These are phyloP conservation scores for Lota lota DNA, from an alignment of 2,113 vertebrate species.

Conservation along the genomic window DNA sequence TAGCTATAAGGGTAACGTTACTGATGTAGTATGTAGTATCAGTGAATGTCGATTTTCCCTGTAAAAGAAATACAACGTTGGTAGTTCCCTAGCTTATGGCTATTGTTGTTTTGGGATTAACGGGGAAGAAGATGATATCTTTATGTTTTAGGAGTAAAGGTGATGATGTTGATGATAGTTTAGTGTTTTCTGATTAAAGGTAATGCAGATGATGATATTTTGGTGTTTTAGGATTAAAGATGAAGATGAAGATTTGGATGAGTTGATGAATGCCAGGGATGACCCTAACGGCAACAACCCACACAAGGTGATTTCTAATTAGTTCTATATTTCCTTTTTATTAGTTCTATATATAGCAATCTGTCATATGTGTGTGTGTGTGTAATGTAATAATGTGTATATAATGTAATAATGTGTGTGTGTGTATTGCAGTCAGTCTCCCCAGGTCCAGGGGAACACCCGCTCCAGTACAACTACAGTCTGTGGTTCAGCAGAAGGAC, in stretches of 20 bases:
- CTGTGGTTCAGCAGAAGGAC: constrained; percentile 76
- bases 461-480: constrained; percentile 75
- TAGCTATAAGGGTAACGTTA: too few species aligned
- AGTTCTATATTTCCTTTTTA: background rate
- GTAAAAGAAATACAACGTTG: too few species aligned
- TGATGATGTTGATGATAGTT: background rate
- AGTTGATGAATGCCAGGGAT: background rate
- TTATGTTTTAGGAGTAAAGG: background rate
- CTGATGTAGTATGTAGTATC: too few species aligned
- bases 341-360: background rate
- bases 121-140: too few species aligned
- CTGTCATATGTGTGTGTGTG: background rate
- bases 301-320: background rate
- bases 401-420: background rate
- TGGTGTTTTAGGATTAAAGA: background rate
- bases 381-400: background rate
- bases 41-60: too few species aligned
- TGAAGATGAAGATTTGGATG: background rate
- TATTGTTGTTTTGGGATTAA: too few species aligned
- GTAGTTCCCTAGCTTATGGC: too few species aligned
- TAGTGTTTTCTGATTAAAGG: background rate
- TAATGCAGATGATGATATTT: background rate
- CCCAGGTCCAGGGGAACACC: constrained; percentile 65
- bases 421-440: constrained; percentile 38
- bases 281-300: background rate